Percentiles rank a stretch among this genome's conserved stretches.
These are phyloP conservation scores for Globia sparganii DNA, from an alignment of 2,888 invertebrate genomes.

Conservation along the genomic window DNA sequence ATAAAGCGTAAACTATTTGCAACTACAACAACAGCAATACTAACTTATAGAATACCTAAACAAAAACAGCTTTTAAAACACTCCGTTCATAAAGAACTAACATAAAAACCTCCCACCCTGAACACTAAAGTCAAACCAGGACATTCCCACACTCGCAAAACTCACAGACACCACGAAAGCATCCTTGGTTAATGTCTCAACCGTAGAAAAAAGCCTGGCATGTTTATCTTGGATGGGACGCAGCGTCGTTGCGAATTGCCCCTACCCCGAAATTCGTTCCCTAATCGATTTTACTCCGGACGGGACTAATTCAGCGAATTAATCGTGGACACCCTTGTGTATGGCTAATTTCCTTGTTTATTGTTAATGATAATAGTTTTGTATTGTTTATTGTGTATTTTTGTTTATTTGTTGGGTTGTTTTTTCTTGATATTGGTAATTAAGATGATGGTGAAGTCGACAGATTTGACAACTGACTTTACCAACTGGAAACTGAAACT, in stretches of 20 bases:
- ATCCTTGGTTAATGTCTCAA: slow-evolving; percentile 90
- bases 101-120: fast-evolving
- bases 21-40: too few relatives aligned
- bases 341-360: slow-evolving; percentile 88
- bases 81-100: fast-evolving
- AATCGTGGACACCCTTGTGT: slow-evolving; percentile 89
- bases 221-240: slow-evolving; percentile 88
- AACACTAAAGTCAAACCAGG: slow-evolving; percentile 31
- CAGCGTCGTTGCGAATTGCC: slow-evolving; percentile 83
- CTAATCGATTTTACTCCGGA: slow-evolving; percentile 89
- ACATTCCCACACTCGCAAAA: slow-evolving; percentile 55
- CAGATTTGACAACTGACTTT: background rate
- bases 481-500: background rate
- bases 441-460: background rate
- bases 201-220: slow-evolving; percentile 88
- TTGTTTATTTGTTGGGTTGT: slow-evolving; percentile 25
- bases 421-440: slow-evolving; percentile 7
- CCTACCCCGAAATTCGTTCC: slow-evolving; percentile 75
- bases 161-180: slow-evolving; percentile 76
- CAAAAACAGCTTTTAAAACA: background rate
- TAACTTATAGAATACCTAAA: background rate
- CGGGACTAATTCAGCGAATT: slow-evolving; percentile 89
- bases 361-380: slow-evolving; percentile 78
- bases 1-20: background rate
- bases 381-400: slow-evolving; percentile 72